Base-by-base conservation (phyloP, 2,113 vertebrate species). In the Corythornis vintsioides region DNA sequence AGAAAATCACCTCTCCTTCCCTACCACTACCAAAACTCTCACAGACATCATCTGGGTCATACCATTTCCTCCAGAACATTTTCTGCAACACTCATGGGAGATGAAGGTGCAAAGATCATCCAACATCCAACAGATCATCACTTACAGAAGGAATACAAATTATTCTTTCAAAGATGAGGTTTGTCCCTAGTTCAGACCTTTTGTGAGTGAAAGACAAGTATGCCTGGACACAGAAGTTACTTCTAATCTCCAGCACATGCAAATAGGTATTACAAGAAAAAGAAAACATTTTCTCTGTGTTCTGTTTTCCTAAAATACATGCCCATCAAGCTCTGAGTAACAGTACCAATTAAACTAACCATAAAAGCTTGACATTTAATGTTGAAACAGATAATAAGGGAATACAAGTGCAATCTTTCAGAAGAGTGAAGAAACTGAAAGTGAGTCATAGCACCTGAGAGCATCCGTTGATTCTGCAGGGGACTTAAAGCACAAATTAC, bases 361-460 rank as follows among this genome's bases (percentile, higher is more conserved):
- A 31, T 85, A 82, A 96, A 94, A 79, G 14, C 63, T 72, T 90
- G 75, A 89, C 81, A 78, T 92, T 88, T 92, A 86, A 24, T 78
- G 59, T 57, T 88, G 93, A 91, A 92, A 76, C 7, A 76, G 75
- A 74, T 86, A 89, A 82, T 78, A 88, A 90, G 25, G 26, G 42
- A 91, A 50, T 42, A 78, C 42, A 90, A 88, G 25, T 52, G 11
- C 94, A 94, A 86, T 29, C 40, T 90, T 83, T 60, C 64, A 76
- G 22, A 31, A n/a, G 29, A 91, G 16, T 57, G 69, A 87, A 67
- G 82, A 80, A 89, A 83, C 56, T 60, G 79, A 93, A 90, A 71
- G 78, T 93, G 89, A 92, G 81, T 93, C 91, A 94, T 9, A 87
- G 22, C 78, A 91, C 55, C 82, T 94, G 76, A 89, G 90, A 93